Evolutionary conservation across 2,888 invertebrate genomes (phyloP).

Genomic region (Eupsilia transversa): DNA sequence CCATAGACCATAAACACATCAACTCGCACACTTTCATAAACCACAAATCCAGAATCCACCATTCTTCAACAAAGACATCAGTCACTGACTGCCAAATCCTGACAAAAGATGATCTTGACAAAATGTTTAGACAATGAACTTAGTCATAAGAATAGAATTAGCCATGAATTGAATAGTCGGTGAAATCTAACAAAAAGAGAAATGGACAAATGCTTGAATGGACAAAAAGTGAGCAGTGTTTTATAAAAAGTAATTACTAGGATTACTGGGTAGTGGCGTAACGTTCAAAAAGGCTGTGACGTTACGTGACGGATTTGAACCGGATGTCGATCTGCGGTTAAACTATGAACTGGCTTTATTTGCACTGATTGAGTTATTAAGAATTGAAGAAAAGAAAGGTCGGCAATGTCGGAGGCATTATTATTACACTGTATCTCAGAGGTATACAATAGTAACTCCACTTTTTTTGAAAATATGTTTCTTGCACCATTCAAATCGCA

Average conservation of each 20-base stretch:
- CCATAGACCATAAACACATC: neutral
- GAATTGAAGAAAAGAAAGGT: neutral
- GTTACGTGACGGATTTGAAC: slow-evolving; percentile 47
- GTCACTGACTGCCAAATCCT: slow-evolving; percentile 14
- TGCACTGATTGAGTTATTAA: slow-evolving; percentile 13
- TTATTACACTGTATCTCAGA: too few species aligned
- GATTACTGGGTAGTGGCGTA: slow-evolving; percentile 65
- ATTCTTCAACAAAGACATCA: slow-evolving; percentile 20
- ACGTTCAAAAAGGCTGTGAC: slow-evolving; percentile 43
- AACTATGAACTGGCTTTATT: slow-evolving; percentile 46
- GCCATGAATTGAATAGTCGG: slow-evolving; percentile 49
- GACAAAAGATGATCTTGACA: slow-evolving; percentile 35
- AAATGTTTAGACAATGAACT: slow-evolving; percentile 38
- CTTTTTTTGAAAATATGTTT: too few species aligned
- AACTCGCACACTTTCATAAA: slow-evolving; percentile 34
- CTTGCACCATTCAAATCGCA: too few species aligned
- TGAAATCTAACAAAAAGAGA: slow-evolving; percentile 67
- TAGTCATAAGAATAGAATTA: slow-evolving; percentile 51
- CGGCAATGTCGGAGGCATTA: neutral
- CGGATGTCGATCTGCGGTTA: slow-evolving; percentile 54
- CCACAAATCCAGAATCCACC: slow-evolving; percentile 17
- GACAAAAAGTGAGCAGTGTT: slow-evolving; percentile 54
- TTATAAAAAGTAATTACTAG: slow-evolving; percentile 70
- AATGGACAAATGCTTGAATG: slow-evolving; percentile 43
- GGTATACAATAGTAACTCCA: too few species aligned